These are phyloP conservation scores for Colius striatus DNA, from an alignment of 2,113 vertebrate species.

Conservation along the genomic window DNA sequence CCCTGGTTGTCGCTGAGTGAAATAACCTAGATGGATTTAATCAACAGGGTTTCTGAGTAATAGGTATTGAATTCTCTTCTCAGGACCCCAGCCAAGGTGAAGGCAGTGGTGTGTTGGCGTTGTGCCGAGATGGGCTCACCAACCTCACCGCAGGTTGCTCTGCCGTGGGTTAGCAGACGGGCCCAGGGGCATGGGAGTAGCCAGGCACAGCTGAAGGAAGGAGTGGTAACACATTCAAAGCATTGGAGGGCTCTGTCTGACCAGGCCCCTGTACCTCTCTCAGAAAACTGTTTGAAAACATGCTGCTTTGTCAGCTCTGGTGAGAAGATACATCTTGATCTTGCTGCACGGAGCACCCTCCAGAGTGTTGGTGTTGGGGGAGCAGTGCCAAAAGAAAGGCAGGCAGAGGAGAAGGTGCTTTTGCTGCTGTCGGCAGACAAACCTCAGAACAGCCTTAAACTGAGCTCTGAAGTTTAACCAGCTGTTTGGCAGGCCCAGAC, in stretches of 20 bases:
- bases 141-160: background rate
- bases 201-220: constrained; percentile 2
- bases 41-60: background rate
- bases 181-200: constrained; percentile 12
- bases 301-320: background rate
- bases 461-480: constrained; percentile 17
- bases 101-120: background rate
- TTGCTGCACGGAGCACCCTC: background rate
- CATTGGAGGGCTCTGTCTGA: background rate
- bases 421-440: background rate
- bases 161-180: background rate
- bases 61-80: background rate
- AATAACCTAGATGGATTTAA: background rate
- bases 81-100: background rate
- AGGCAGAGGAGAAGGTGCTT: background rate
- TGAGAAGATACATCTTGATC: background rate
- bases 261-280: background rate
- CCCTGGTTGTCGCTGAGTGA: background rate
- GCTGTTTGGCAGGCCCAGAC: constrained; percentile 31
- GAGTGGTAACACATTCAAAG: background rate
- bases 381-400: background rate
- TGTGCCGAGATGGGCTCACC: background rate
- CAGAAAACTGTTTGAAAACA: background rate
- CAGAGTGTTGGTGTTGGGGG: fast-evolving
- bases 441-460: background rate